These are phyloP conservation scores for Chironomus tepperi DNA, from an alignment of 1,140 invertebrate species.

Conservation along the genomic window DNA sequence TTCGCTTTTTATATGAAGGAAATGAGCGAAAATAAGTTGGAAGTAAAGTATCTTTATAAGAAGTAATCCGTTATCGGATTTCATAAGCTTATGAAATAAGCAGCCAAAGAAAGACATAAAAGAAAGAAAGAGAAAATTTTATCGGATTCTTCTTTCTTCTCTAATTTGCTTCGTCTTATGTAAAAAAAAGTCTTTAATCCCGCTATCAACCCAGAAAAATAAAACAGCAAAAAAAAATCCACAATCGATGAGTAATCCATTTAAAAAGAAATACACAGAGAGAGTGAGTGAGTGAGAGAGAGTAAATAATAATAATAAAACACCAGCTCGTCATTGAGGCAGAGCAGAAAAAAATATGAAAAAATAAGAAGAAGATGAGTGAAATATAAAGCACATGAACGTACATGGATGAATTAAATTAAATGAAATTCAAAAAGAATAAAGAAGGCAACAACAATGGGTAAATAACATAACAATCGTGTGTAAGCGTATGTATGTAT, in stretches of 20 bases:
- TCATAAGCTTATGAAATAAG: not conserved
- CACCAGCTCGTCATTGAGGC: not conserved
- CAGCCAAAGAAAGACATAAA: too few relatives aligned
- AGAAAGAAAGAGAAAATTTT: too few relatives aligned
- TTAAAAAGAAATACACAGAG: not conserved
- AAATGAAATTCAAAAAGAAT: not conserved
- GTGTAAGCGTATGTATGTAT: not conserved
- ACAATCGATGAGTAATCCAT: not conserved
- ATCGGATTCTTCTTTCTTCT: too few relatives aligned
- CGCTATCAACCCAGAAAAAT: constrained; percentile 1
- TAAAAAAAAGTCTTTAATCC: not conserved
- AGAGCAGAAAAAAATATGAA: not conserved
- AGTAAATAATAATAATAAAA: not conserved
- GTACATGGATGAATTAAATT: not conserved
- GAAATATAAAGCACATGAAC: not conserved
- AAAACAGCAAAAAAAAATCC: not conserved
- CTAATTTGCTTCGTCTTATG: not conserved
- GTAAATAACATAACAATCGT: not conserved
- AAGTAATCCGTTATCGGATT: constrained; percentile 1
- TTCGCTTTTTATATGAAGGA: too few relatives aligned
- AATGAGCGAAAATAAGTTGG: too few relatives aligned
- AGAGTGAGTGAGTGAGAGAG: too few relatives aligned
- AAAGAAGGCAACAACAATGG: not conserved
- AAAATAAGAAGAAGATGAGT: not conserved
- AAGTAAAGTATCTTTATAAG: not conserved